Conservation (phyloP, 2,888 invertebrate species). For the Thymelicus lineola region DNA sequence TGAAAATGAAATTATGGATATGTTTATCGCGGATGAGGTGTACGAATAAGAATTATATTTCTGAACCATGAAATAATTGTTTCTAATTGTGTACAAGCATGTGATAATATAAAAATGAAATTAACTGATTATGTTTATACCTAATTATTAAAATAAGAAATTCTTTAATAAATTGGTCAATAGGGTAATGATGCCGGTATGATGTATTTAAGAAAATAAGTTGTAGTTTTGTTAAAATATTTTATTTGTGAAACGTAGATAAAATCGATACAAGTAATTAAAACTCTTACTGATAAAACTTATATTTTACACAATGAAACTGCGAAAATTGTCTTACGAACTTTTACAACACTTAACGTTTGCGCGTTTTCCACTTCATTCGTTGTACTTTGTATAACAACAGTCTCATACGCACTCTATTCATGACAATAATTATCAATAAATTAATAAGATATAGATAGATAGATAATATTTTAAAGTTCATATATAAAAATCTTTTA, state of each 20-base stretch:
- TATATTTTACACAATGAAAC: slow-evolving; percentile 79
- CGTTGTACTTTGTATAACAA: slow-evolving; percentile 65
- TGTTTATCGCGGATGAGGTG: too few relatives aligned
- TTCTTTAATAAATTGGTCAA: not conserved
- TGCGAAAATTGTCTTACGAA: slow-evolving; percentile 80
- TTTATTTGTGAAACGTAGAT: slow-evolving; percentile 85
- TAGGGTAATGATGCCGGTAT: not conserved
- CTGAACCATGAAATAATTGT: too few relatives aligned
- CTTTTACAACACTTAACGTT: slow-evolving; percentile 68
- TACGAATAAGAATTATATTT: too few relatives aligned
- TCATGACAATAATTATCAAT: slow-evolving; percentile 64
- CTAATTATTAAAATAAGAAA: not conserved
- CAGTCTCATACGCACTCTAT: slow-evolving; percentile 70
- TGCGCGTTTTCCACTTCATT: slow-evolving; percentile 65
- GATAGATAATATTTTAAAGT: slow-evolving; percentile 51
- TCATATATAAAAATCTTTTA: slow-evolving; percentile 68
- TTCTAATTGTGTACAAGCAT: too few relatives aligned
- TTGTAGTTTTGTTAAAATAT: slow-evolving; percentile 78
- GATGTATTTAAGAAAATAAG: slow-evolving; percentile 31
- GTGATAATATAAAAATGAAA: too few relatives aligned
- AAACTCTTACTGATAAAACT: slow-evolving; percentile 82
- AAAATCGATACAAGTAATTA: slow-evolving; percentile 85
- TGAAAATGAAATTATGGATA: too few relatives aligned
- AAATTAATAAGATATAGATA: slow-evolving; percentile 54
- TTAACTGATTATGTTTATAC: too few relatives aligned